Evolutionary conservation across 37 sponge, comb jelly and placozoan species (phyloP).

Genomic region (Beroe forskalii): DNA sequence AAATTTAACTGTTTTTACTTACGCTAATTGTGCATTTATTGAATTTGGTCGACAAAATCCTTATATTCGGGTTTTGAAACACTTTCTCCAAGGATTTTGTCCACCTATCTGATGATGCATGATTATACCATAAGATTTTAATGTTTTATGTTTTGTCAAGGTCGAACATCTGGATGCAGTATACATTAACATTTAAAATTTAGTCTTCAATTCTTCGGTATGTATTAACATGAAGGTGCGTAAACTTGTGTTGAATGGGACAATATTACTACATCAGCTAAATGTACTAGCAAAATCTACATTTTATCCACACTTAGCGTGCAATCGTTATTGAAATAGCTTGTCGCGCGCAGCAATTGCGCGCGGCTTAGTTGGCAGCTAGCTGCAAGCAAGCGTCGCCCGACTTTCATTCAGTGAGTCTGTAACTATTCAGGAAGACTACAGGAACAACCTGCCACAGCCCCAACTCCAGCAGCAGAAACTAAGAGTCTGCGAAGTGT

Average conservation of each 20-base stretch:
- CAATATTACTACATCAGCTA: background rate
- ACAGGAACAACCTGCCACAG: conserved; percentile 76
- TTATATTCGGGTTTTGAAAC: too few species aligned
- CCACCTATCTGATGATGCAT: too few species aligned
- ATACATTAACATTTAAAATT: conserved; percentile 24
- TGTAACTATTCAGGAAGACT: conserved; percentile 79
- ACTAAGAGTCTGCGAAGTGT: conserved; percentile 98
- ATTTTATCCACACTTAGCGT: too few species aligned
- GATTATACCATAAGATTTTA: too few species aligned
- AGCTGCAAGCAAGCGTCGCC: too few species aligned
- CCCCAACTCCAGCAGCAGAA: conserved; percentile 92
- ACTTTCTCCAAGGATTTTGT: too few species aligned
- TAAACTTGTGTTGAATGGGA: conserved; percentile 36
- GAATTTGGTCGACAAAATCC: too few species aligned
- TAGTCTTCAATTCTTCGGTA: conserved; percentile 36
- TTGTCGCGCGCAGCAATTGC: background rate
- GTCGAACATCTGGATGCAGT: conserved; percentile 8
- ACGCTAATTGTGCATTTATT: too few species aligned
- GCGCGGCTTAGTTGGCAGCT: background rate
- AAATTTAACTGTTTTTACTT: too few species aligned
- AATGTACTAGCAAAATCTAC: conserved; percentile 11
- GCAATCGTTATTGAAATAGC: background rate
- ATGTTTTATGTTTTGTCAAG: conserved; percentile 46
- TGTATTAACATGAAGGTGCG: conserved; percentile 41
- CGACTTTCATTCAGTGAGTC: background rate